Base-by-base conservation (phyloP, 2,888 invertebrate genomes). In the Dasysyrphus tricinctus region DNA sequence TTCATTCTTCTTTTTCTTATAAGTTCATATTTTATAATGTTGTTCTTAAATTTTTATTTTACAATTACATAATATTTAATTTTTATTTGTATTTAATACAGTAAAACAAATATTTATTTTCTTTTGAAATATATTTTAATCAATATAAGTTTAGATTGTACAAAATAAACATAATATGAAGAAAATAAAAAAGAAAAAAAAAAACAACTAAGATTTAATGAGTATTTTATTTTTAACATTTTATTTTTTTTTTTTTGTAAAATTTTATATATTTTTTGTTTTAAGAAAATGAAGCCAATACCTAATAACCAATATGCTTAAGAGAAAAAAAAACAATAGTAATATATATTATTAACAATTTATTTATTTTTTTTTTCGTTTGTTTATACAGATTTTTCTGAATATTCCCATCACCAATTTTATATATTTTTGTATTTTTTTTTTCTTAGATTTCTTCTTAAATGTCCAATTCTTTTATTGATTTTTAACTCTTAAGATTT, bases 351-450 rank as follows among this genome's bases (percentile, higher is more conserved):
- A 76, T 59, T 32, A 76, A 67, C 51, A 74, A 75, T 82, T 75
- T 69, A 19, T 54, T 29, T 72, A 47, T 39, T 59, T 74, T 74
- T 73, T 57, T 34, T 75, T 74, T 65, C 49, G 24, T 75, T 44
- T 57, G 57, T 78, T 77, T 87, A 24, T 80, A 74, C 54, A 65
- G 59, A 65, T 37, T 12, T 78, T 39, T 69, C 39, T 73, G 51
- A 59, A 78, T 78, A 70, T 81, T 86, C 81, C 86, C 86, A 75
- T 86, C 86, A 86, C 86, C 86, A 86, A 79, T 82, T 73, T 65
- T 37, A 37, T 77, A 75, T 88, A 72, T 80, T 80, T 75, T 12
- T 32, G 59, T 57, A 19, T 67, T 61, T 65, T 65, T 65, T 42
- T n/a, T 11, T 44, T 14, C 14, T 63, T 47, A 12, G 7, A 32